Conservation (phyloP, 2,113 vertebrate genomes). For the Erpornis zantholeuca region DNA sequence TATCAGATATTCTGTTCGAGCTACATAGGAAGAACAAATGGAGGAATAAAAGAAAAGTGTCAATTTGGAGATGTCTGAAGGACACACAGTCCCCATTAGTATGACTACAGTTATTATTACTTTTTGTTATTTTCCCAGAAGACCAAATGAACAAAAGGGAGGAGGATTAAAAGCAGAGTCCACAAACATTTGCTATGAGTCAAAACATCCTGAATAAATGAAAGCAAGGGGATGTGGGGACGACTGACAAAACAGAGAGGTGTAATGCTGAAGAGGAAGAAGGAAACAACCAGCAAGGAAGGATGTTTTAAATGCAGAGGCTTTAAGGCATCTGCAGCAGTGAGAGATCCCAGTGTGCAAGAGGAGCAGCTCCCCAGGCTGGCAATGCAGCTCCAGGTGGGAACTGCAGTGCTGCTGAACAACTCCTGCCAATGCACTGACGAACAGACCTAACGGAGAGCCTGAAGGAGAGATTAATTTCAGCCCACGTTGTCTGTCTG, state of each 20-base stretch:
- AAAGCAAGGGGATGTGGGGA: background rate
- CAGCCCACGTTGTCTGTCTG: rapidly evolving
- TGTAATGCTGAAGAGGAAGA: background rate
- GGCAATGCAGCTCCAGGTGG: rapidly evolving
- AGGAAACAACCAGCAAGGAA: background rate
- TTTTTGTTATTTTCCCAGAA: background rate
- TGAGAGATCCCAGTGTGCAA: background rate
- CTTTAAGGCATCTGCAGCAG: background rate
- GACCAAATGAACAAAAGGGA: background rate
- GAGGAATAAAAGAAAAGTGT: background rate
- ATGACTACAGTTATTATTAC: background rate
- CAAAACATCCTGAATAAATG: background rate
- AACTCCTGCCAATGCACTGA: background rate
- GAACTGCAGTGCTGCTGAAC: background rate
- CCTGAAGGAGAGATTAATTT: background rate
- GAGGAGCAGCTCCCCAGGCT: background rate
- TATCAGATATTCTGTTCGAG: background rate
- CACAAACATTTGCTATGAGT: background rate
- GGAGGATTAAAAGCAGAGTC: background rate
- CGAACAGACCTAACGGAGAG: rapidly evolving
- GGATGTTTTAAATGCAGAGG: background rate
- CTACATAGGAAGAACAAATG: background rate
- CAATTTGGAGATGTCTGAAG: background rate
- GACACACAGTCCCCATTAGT: background rate
- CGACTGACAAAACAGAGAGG: background rate